These are phyloP conservation scores for Neoseiulus cucumeris DNA, from an alignment of 1,140 invertebrate genomes.

Conservation along the genomic window DNA sequence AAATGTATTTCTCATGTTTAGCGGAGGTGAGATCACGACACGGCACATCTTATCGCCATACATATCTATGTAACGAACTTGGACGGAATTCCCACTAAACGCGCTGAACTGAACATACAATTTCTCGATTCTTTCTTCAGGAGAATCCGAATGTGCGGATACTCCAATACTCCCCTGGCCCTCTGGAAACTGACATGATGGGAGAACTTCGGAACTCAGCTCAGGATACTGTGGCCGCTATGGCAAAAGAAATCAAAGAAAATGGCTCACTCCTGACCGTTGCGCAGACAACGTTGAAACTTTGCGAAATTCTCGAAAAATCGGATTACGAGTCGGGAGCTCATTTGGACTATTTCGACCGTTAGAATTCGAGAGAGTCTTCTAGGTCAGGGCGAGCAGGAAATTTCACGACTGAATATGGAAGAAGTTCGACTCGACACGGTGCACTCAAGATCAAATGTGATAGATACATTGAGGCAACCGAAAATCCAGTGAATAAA, in stretches of 20 bases:
- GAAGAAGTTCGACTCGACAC: too few relatives aligned
- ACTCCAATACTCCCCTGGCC: background rate
- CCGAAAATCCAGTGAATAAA: too few relatives aligned
- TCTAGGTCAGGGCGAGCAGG: too few relatives aligned
- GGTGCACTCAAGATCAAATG: too few relatives aligned
- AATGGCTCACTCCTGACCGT: background rate
- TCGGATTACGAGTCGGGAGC: background rate
- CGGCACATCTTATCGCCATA: too few relatives aligned
- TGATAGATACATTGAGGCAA: too few relatives aligned
- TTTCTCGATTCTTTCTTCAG: background rate
- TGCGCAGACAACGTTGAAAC: background rate
- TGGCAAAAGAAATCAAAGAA: background rate
- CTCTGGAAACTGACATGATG: constrained; percentile 3
- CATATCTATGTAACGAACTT: too few relatives aligned
- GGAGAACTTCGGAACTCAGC: background rate
- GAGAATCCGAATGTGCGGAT: background rate
- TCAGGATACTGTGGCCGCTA: background rate
- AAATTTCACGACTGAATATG: too few relatives aligned
- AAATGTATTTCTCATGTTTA: background rate
- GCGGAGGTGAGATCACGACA: background rate
- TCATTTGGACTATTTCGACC: background rate
- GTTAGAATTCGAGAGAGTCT: background rate
- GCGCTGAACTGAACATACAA: too few relatives aligned
- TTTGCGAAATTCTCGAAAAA: constrained; percentile 1
- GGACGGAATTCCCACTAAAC: too few relatives aligned